Conservation (phyloP, 2,888 invertebrate genomes). For the Tetheella fluctuosa region DNA sequence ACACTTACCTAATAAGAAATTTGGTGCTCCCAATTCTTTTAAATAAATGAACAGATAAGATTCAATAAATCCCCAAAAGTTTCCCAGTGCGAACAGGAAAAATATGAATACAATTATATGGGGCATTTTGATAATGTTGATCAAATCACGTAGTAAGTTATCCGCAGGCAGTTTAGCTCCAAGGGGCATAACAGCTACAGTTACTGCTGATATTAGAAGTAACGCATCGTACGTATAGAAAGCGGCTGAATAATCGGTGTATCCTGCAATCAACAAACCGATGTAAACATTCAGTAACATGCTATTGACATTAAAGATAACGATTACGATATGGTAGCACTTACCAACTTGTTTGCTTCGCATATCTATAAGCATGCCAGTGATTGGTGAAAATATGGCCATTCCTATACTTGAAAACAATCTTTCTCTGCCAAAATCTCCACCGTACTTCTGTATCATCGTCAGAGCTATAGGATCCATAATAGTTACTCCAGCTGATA, state of each 20-base stretch:
- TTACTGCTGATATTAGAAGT: constrained; percentile 88
- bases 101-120: constrained; percentile 92
- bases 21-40: constrained; percentile 92
- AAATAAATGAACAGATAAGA: constrained; percentile 94
- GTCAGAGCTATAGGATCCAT: constrained; percentile 95
- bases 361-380: constrained; percentile 91
- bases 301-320: constrained; percentile 75
- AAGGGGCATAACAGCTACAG: constrained; percentile 90
- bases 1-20: constrained; percentile 90
- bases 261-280: constrained; percentile 83
- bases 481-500: constrained; percentile 93
- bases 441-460: constrained; percentile 92
- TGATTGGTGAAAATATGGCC: constrained; percentile 92
- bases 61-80: constrained; percentile 95
- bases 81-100: constrained; percentile 92
- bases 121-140: constrained; percentile 90
- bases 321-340: constrained; percentile 63
- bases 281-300: constrained; percentile 59
- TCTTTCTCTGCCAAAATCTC: constrained; percentile 92
- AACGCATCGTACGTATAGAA: constrained; percentile 92
- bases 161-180: constrained; percentile 91
- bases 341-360: constrained; percentile 84
- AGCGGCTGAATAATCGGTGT: constrained; percentile 94
- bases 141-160: constrained; percentile 89
- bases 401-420: constrained; percentile 92